Evolutionary conservation across 2,888 invertebrate species (phyloP).

Genomic region (Lithophane ornitopus): DNA sequence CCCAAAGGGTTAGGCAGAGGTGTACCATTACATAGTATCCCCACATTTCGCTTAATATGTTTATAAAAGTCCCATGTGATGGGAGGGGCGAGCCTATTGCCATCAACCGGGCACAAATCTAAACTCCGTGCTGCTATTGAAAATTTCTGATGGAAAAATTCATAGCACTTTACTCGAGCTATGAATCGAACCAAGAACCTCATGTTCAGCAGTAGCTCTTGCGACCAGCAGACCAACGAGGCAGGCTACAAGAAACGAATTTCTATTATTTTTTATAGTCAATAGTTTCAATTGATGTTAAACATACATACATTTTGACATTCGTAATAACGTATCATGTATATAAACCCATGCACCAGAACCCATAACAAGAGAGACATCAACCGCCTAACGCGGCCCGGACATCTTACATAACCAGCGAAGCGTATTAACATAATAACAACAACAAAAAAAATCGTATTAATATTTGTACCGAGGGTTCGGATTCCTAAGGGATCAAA

Average conservation of each 20-base stretch:
- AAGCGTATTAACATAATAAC: slow-evolving; percentile 67
- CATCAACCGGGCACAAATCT: not conserved
- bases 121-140: not conserved
- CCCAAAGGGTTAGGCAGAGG: not conserved
- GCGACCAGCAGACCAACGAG: not conserved
- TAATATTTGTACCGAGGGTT: slow-evolving; percentile 66
- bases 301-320: not conserved
- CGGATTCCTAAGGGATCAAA: slow-evolving; percentile 66
- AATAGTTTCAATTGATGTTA: not conserved
- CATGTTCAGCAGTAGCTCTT: not conserved
- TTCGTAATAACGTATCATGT: not conserved
- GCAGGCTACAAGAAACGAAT: not conserved
- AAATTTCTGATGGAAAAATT: not conserved
- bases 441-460: slow-evolving; percentile 68
- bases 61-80: not conserved
- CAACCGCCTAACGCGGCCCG: slow-evolving; percentile 15
- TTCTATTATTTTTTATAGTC: not conserved
- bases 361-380: slow-evolving; percentile 28
- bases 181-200: not conserved
- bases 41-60: not conserved
- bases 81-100: not conserved
- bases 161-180: not conserved
- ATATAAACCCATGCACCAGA: slow-evolving; percentile 8
- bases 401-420: slow-evolving; percentile 58
- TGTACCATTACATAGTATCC: not conserved